Base-by-base conservation (phyloP, 2,113 vertebrate species). In the Hiodon tergisus region DNA sequence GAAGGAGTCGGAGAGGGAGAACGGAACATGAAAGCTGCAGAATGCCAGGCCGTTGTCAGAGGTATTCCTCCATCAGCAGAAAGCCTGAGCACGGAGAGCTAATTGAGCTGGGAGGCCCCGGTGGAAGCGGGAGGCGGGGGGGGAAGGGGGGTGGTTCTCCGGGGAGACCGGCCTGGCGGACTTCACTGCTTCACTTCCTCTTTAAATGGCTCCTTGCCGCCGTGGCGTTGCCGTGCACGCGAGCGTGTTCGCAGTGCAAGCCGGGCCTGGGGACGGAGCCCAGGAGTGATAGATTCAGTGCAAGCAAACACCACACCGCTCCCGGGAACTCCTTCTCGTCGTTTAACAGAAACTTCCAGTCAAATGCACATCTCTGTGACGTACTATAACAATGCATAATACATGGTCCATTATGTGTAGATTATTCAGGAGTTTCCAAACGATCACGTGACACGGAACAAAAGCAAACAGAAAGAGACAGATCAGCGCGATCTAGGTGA, bases 61-160 rank as follows among this genome's bases (percentile, higher is more conserved):
- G 58, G n/a, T 31, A 14, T 68, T 72, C 59, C 59, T 62, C 71
- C 57, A 72, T 72, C 71, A 72, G 58, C 71, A 72, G 58, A 72
- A 62, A 72, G 58, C 57, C 31, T 58, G 71, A 57, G 70, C 59
- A 57, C 11, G 46, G 13, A 46, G 57, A 72, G 59, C 71, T 61
- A 72, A 72, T 61, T 72, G 71, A 72, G 71, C 59, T 72, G 71
- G 71, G 59, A 62, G 47, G n/a, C 47, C 59, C 71, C 52, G 48
- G 17, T 72, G 71, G 47, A 72, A 46, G 55, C 6, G 55, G 70
- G 57, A 72, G 58, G 55, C 6, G 55, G 70, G 57, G 70, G 31
- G 31, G 31, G 31, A 0, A 31, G 31, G 31, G 31, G 31, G 31
- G 31, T 31, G 31, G n/a, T 11, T 31, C 55, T 71, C 70, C 31